Evolutionary conservation across 2,797 vertebrate genomes (phyloP).

Genomic region (Gallinago solitaria): DNA sequence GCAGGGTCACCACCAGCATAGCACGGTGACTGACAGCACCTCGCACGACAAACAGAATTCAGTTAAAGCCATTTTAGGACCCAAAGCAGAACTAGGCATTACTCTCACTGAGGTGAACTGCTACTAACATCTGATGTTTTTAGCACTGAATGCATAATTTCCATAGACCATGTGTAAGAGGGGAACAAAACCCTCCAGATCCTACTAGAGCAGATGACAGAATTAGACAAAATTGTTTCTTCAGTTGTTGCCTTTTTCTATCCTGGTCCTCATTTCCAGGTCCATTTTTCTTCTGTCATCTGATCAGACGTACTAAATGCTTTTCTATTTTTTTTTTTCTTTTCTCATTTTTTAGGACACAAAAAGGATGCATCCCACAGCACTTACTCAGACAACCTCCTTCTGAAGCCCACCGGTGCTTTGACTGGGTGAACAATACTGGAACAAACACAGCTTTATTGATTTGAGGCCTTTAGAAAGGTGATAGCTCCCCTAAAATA

Average conservation of each 20-base stretch:
- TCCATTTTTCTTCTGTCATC: neutral
- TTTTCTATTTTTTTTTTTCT: neutral
- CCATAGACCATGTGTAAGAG: neutral
- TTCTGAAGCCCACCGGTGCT: neutral
- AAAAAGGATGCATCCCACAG: neutral
- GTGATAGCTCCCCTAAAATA: neutral
- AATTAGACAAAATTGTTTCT: neutral
- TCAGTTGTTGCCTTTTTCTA: neutral
- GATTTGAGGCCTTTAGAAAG: neutral
- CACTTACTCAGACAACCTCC: neutral
- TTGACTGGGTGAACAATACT: neutral
- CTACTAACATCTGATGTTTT: neutral
- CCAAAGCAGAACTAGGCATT: neutral
- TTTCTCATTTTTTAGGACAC: neutral
- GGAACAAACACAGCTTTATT: neutral
- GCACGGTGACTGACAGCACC: neutral
- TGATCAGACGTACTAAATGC: neutral
- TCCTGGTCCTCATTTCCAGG: neutral
- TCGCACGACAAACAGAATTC: neutral
- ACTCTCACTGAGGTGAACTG: neutral
- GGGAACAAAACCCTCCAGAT: neutral
- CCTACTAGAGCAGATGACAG: neutral
- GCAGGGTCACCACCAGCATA: neutral
- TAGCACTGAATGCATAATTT: neutral
- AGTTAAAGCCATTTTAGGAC: neutral